A percentile compares a stretch with the other conserved stretches of the same genome.
Conservation (phyloP, 2,797 vertebrate species). For the Propithecus perrieri region DNA sequence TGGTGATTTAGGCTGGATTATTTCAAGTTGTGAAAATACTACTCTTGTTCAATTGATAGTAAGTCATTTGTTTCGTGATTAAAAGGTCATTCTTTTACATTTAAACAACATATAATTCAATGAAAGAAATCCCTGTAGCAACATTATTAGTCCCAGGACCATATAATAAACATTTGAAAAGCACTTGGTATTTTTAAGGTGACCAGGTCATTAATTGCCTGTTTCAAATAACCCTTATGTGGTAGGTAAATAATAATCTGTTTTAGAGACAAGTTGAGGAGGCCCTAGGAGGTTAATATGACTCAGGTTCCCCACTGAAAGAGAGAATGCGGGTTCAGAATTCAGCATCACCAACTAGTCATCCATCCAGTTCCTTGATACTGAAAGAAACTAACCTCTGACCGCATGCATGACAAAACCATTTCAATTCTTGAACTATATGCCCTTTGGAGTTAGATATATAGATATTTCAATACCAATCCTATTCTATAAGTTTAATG, state of each 20-base stretch:
- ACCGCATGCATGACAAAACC: background rate
- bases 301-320: constrained; percentile 24
- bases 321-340: background rate
- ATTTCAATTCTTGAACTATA: background rate
- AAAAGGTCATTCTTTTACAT: constrained; percentile 50
- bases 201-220: constrained; percentile 51
- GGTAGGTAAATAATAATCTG: constrained; percentile 26
- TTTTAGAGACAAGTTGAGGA: constrained; percentile 43
- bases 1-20: constrained; percentile 40
- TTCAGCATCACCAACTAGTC: constrained; percentile 17
- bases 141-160: background rate
- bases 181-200: constrained; percentile 19
- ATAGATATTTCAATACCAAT: background rate
- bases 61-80: constrained; percentile 52
- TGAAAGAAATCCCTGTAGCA: constrained; percentile 11
- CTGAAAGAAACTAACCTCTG: background rate
- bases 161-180: constrained; percentile 60
- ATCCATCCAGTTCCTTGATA: background rate
- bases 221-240: constrained; percentile 15
- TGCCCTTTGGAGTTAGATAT: background rate
- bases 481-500: constrained; percentile 30
- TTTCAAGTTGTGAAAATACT: constrained; percentile 44
- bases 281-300: constrained; percentile 27
- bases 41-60: constrained; percentile 24
- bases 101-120: constrained; percentile 46